These are phyloP conservation scores for Melanotaenia trifasciata DNA, from an alignment of 2,797 vertebrate genomes.

Conservation along the genomic window DNA sequence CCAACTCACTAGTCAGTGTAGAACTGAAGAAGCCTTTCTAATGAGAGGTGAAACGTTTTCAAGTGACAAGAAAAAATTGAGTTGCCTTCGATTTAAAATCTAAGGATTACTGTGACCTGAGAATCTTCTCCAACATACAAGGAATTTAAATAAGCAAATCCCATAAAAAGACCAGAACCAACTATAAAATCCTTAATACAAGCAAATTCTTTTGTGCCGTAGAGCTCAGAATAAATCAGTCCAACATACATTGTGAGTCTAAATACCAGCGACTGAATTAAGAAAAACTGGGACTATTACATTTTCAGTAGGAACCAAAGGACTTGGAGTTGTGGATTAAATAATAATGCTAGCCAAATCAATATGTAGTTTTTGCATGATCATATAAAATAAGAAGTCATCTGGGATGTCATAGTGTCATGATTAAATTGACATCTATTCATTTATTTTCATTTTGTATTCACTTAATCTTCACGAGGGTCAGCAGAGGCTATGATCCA, in stretches of 20 bases:
- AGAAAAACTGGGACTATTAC: neutral
- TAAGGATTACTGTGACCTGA: neutral
- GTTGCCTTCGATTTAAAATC: neutral
- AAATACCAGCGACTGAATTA: neutral
- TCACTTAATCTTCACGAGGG: neutral
- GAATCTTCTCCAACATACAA: neutral
- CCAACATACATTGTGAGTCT: neutral
- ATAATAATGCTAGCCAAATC: neutral
- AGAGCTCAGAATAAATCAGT: neutral
- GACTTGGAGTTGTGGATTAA: neutral
- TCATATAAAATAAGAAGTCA: neutral
- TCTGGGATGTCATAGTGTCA: neutral
- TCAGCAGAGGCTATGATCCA: constrained; percentile 1
- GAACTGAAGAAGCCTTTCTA: neutral
- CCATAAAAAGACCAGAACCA: neutral
- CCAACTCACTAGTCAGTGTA: neutral
- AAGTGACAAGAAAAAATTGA: neutral
- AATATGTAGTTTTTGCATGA: neutral
- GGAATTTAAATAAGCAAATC: neutral
- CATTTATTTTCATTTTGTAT: neutral
- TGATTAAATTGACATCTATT: constrained; percentile 12
- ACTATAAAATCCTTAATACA: neutral
- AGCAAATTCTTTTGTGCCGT: neutral
- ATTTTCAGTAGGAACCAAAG: neutral
- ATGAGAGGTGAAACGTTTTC: neutral